phyloP scores from a whole-genome alignment of 2,888 invertebrate species.

The Athrips mouffetella region DNA sequence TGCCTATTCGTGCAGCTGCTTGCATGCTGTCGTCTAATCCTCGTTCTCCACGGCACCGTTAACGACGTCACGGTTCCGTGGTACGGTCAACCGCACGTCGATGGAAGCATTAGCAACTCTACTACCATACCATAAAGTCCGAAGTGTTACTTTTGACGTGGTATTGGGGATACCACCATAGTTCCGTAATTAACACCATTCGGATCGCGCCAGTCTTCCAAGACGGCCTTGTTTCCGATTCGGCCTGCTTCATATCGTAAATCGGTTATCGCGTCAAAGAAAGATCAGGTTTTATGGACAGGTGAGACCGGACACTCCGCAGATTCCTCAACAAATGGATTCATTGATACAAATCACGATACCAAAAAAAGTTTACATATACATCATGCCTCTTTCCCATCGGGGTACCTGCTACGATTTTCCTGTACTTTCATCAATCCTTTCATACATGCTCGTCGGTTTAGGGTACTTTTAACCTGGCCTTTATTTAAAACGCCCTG shows the following conservation, averaged over 20 bases:
- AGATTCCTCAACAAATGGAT: constrained; percentile 32
- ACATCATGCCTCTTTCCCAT: too few species aligned
- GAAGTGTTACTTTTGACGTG: too few species aligned
- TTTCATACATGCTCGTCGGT: too few species aligned
- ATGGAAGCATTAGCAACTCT: too few species aligned
- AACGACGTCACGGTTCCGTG: constrained; percentile 47
- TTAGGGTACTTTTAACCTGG: too few species aligned
- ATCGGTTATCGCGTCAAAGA: constrained; percentile 62
- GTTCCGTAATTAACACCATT: constrained; percentile 66
- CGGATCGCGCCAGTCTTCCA: constrained; percentile 57
- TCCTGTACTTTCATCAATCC: too few species aligned
- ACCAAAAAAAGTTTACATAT: neutral
- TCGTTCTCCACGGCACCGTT: constrained; percentile 48
- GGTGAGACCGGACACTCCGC: constrained; percentile 53
- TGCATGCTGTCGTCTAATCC: constrained; percentile 45
- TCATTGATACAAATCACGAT: neutral
- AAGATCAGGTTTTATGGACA: constrained; percentile 55
- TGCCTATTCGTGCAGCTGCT: constrained; percentile 46
- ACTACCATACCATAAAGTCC: too few species aligned
- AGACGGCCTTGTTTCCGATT: constrained; percentile 70
- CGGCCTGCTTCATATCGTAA: constrained; percentile 56
- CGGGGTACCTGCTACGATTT: too few species aligned
- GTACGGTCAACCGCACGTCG: too few species aligned
- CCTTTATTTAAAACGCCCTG: too few species aligned
- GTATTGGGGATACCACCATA: constrained; percentile 51